These are phyloP conservation scores for Napeogenes inachia DNA, from an alignment of 2,888 invertebrate genomes.

Conservation along the genomic window DNA sequence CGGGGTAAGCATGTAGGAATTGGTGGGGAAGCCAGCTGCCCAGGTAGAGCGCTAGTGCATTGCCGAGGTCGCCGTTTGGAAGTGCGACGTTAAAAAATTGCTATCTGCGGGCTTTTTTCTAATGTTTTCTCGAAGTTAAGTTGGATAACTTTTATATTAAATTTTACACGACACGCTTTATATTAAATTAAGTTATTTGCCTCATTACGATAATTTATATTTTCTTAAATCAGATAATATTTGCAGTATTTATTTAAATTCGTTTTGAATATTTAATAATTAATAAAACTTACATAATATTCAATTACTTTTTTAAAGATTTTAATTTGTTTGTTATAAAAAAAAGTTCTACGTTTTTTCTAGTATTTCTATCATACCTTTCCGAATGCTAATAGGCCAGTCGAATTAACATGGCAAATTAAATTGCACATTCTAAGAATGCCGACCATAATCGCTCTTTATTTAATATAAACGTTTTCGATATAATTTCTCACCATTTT, in stretches of 20 bases:
- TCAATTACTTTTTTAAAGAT: no score
- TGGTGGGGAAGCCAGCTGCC: slow-evolving; percentile 74
- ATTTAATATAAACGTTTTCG: slow-evolving; percentile 66
- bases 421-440: slow-evolving; percentile 56
- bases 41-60: slow-evolving; percentile 70
- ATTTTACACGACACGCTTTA: slow-evolving; percentile 33
- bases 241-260: no score
- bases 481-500: slow-evolving; percentile 59
- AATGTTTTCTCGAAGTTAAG: slow-evolving; percentile 51
- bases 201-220: no score
- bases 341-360: not conserved
- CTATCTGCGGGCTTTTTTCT: slow-evolving; percentile 56
- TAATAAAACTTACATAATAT: no score
- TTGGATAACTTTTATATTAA: no score
- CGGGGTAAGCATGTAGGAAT: slow-evolving; percentile 58
- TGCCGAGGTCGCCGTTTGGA: slow-evolving; percentile 71
- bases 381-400: slow-evolving; percentile 6
- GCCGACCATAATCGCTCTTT: slow-evolving; percentile 47
- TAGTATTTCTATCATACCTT: no score
- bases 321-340: no score
- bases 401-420: slow-evolving; percentile 19
- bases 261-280: no score
- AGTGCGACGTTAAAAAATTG: slow-evolving; percentile 67
- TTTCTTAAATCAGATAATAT: no score
- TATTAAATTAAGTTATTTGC: no score